These are phyloP conservation scores for Archocentrus centrarchus DNA, from an alignment of 2,113 vertebrate species.

Conservation along the genomic window DNA sequence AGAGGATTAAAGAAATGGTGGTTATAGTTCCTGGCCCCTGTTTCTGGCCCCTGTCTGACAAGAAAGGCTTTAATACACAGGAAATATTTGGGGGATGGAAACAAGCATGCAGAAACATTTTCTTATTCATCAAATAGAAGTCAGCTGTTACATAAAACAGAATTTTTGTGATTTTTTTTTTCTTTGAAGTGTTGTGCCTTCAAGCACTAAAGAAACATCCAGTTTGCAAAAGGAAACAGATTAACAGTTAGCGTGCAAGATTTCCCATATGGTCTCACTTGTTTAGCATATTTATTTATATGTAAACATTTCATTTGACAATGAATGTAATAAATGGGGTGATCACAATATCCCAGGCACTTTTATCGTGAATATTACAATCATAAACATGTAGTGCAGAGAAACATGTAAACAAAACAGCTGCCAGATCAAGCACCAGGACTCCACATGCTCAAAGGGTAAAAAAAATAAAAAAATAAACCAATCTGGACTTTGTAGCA, in stretches of 20 bases:
- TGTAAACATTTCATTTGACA: background rate
- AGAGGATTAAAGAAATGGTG: constrained; percentile 18
- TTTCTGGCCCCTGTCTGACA: background rate
- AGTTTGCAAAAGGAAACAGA: background rate
- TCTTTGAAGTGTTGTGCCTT: background rate
- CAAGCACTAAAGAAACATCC: constrained; percentile 1
- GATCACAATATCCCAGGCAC: background rate
- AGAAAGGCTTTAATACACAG: constrained; percentile 1
- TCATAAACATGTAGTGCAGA: constrained; percentile 21
- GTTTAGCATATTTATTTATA: background rate
- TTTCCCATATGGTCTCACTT: background rate
- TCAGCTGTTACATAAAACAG: background rate
- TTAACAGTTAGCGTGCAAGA: background rate
- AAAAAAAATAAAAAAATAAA: background rate
- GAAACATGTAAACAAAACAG: background rate
- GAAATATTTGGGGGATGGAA: background rate
- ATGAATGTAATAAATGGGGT: background rate
- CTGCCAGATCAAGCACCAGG: constrained; percentile 32
- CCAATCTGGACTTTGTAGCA: background rate
- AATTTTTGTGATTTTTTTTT: background rate
- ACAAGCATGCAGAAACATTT: background rate
- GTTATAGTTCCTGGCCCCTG: background rate
- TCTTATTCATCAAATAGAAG: background rate
- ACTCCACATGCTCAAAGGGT: constrained; percentile 3
- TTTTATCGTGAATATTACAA: constrained; percentile 10